A percentile compares a stretch with the other conserved stretches of the same genome.
These are phyloP conservation scores for Mesopsocus fuscifrons DNA, from an alignment of 2,888 invertebrate species.

Conservation along the genomic window DNA sequence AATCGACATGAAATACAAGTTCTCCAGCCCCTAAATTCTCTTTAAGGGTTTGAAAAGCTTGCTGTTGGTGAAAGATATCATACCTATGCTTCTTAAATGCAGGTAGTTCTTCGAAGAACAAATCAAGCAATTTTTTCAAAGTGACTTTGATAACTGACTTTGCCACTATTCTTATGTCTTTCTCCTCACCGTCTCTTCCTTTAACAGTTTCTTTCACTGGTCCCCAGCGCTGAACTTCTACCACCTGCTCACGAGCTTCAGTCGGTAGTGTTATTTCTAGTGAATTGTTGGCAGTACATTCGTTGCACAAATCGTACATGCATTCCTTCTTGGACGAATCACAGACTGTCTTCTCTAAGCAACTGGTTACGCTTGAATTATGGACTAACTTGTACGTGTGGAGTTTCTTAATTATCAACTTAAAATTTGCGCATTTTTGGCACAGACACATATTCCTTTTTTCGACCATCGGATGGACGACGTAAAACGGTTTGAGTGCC, in stretches of 20 bases:
- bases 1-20: slow-evolving; percentile 20
- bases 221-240: slow-evolving; percentile 8
- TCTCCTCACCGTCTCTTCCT: no score
- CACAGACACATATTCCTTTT: slow-evolving; percentile 17
- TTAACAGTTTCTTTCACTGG: no score
- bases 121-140: background rate
- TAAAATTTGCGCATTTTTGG: slow-evolving; percentile 12
- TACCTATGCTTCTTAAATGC: slow-evolving; percentile 12
- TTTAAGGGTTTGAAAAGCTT: slow-evolving; percentile 14
- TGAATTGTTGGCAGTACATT: no score
- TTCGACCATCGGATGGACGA: slow-evolving; percentile 17
- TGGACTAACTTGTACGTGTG: background rate
- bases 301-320: no score
- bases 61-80: slow-evolving; percentile 15
- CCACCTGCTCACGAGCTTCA: slow-evolving; percentile 9
- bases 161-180: background rate
- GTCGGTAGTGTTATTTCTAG: no score
- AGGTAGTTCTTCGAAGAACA: background rate
- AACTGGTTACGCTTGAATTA: slow-evolving; percentile 4
- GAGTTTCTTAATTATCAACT: slow-evolving; percentile 11
- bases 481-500: slow-evolving; percentile 18
- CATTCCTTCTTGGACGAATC: no score
- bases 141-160: background rate
- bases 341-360: no score
- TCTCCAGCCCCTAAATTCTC: slow-evolving; percentile 15